Conservation (phyloP, 2,888 invertebrate genomes). For the Coecobrya sp. region DNA sequence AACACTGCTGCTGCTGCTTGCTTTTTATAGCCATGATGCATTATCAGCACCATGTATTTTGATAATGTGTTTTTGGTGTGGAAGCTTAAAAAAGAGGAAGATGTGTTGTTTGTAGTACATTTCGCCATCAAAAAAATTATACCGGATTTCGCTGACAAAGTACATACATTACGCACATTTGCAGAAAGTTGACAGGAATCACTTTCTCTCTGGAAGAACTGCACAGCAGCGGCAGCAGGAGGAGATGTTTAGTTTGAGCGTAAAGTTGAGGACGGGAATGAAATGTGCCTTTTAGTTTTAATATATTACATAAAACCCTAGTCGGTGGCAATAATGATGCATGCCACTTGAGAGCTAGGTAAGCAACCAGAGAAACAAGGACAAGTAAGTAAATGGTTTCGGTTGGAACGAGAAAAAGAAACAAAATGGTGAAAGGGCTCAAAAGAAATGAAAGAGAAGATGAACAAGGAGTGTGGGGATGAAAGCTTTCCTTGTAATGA, state of each 20-base stretch:
- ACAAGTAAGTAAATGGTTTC: neutral
- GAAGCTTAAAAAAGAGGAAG: neutral
- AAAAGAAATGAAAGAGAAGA: neutral
- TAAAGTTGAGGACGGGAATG: neutral
- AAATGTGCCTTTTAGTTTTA: conserved; percentile 37
- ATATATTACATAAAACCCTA: neutral
- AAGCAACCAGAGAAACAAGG: neutral
- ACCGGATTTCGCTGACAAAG: conserved; percentile 31
- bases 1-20: neutral
- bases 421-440: neutral
- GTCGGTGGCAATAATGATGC: neutral
- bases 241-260: neutral
- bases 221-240: neutral
- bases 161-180: neutral
- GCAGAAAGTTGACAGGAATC: conserved; percentile 49
- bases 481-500: conserved; percentile 25
- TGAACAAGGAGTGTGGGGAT: neutral
- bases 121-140: neutral
- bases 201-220: conserved; percentile 8
- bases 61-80: neutral
- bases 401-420: neutral
- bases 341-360: neutral
- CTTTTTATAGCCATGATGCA: neutral
- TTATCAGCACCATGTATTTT: neutral
- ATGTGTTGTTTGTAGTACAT: neutral